phyloP scores from a whole-genome alignment of 2,888 invertebrate species.

The Caenorhabditis panamensis region DNA sequence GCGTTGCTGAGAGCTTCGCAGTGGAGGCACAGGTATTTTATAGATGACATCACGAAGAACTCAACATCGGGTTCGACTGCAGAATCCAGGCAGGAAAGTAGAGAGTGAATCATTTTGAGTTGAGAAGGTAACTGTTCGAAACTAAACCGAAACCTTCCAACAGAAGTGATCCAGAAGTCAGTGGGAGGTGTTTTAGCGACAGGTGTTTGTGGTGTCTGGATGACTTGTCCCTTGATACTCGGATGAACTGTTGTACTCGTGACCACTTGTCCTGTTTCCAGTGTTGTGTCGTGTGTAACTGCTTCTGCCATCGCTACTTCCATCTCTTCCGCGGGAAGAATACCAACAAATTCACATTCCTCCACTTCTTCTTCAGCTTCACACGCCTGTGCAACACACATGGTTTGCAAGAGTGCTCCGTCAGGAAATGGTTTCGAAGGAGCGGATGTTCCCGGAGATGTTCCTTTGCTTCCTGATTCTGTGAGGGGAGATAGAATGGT shows the following conservation, averaged over 20 bases:
- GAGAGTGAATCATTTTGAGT: slow-evolving; percentile 92
- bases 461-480: slow-evolving; percentile 57
- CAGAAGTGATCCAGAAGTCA: slow-evolving; percentile 91
- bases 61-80: slow-evolving; percentile 90
- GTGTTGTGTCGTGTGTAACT: slow-evolving; percentile 89
- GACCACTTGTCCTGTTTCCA: slow-evolving; percentile 87
- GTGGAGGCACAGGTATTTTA: slow-evolving; percentile 92
- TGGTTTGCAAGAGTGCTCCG: slow-evolving; percentile 20
- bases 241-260: slow-evolving; percentile 87
- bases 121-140: slow-evolving; percentile 93
- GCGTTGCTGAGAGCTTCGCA: slow-evolving; percentile 93
- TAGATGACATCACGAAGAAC: slow-evolving; percentile 92
- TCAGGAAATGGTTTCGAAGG: slow-evolving; percentile 35
- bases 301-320: slow-evolving; percentile 90
- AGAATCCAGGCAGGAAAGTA: slow-evolving; percentile 86
- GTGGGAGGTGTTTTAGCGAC: slow-evolving; percentile 34
- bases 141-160: slow-evolving; percentile 93
- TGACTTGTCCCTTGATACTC: slow-evolving; percentile 61
- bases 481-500: slow-evolving; percentile 63
- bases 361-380: slow-evolving; percentile 85
- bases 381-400: slow-evolving; percentile 59
- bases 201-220: slow-evolving; percentile 52
- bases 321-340: slow-evolving; percentile 87
- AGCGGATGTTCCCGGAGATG: slow-evolving; percentile 32
- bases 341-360: slow-evolving; percentile 89